A percentile compares a stretch with the other conserved stretches of the same genome.
Conservation (phyloP, 2,888 invertebrate genomes). For the Iphiclides podalirius region DNA sequence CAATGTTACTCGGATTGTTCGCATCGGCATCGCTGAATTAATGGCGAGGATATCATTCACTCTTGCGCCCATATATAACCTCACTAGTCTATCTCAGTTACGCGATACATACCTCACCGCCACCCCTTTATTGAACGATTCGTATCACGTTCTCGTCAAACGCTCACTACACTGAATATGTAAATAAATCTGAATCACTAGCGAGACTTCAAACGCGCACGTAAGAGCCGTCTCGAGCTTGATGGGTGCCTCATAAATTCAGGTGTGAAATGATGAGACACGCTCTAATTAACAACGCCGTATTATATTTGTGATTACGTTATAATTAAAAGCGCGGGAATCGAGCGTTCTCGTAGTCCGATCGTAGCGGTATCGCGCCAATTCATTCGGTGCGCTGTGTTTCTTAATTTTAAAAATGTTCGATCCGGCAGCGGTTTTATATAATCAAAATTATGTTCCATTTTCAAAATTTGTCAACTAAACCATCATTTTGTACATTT, state of each 20-base stretch:
- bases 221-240: constrained; percentile 20
- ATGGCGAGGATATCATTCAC: no score
- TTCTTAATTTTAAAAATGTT: no score
- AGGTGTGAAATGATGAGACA: constrained; percentile 23
- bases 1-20: no score
- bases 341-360: not conserved
- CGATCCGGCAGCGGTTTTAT: no score
- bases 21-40: no score
- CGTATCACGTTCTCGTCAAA: constrained; percentile 22
- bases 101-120: not conserved
- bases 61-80: no score
- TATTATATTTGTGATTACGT: constrained; percentile 7
- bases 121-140: constrained; percentile 19
- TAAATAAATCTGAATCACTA: constrained; percentile 15
- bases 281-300: constrained; percentile 17
- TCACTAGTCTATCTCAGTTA: not conserved
- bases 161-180: constrained; percentile 5
- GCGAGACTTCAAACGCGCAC: constrained; percentile 20
- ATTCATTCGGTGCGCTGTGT: no score
- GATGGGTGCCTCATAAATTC: constrained; percentile 28
- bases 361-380: not conserved
- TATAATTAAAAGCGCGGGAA: not conserved
- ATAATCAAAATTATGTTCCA: no score
- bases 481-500: no score
- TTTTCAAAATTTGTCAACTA: no score